These are phyloP conservation scores for Allenopithecus nigroviridis DNA, from an alignment of 2,797 vertebrate genomes.

Conservation along the genomic window DNA sequence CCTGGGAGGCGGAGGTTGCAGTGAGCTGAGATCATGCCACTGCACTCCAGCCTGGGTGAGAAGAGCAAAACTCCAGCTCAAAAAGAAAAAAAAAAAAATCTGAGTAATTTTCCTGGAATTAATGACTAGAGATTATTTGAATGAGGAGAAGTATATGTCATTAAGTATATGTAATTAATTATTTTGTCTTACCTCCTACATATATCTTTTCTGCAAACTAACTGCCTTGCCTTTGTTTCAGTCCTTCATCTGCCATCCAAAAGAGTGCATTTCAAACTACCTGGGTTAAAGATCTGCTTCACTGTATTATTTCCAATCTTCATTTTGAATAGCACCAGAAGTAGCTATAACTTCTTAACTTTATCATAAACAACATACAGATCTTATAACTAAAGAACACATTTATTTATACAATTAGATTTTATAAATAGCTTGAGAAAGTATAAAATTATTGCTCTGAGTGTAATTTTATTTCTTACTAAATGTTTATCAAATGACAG, in stretches of 20 bases:
- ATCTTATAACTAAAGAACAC: neutral
- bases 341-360: neutral
- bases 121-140: neutral
- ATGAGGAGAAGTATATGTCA: neutral
- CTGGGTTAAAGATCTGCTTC: neutral
- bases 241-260: neutral
- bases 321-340: neutral
- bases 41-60: neutral
- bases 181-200: neutral
- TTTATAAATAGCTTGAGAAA: neutral
- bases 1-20: neutral
- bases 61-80: neutral
- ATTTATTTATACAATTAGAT: neutral
- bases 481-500: constrained; percentile 22
- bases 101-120: neutral
- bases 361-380: neutral
- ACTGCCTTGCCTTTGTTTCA: neutral
- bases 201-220: neutral
- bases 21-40: neutral
- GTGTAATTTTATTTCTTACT: constrained; percentile 27
- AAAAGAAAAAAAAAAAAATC: neutral
- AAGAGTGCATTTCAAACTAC: constrained; percentile 30
- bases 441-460: neutral
- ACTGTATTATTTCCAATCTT: neutral
- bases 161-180: neutral